Conservation (phyloP, 2,113 vertebrate species). For the Campylomormyrus numenius region DNA sequence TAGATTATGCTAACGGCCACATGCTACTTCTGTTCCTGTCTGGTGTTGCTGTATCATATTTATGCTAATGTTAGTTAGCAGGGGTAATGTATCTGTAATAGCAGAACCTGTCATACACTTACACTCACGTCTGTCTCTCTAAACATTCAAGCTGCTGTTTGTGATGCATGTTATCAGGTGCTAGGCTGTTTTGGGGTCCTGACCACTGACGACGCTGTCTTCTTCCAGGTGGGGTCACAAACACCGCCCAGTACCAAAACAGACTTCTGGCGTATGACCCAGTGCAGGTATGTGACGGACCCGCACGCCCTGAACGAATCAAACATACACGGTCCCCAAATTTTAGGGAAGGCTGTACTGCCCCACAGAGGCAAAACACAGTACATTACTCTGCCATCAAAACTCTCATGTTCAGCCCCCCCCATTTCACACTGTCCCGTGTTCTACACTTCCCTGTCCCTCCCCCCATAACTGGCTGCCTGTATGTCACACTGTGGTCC, state of each 20-base stretch:
- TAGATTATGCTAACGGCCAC: not conserved
- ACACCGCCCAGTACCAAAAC: conserved; percentile 96
- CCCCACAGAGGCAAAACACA: not conserved
- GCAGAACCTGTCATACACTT: not conserved
- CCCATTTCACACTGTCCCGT: not conserved
- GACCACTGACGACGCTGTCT: not conserved
- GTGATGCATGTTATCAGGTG: not conserved
- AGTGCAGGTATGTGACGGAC: conserved; percentile 67
- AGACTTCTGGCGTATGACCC: conserved; percentile 95
- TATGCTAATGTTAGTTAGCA: not conserved
- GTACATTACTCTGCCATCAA: not conserved
- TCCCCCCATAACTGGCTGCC: not conserved
- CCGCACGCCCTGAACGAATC: not conserved
- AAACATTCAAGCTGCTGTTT: not conserved
- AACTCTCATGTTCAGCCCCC: not conserved
- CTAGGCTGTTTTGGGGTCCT: not conserved
- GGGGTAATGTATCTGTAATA: not conserved
- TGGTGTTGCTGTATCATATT: not conserved
- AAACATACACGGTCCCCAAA: not conserved
- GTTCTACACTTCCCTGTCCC: not conserved
- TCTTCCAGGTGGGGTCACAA: conserved; percentile 92
- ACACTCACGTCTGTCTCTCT: not conserved
- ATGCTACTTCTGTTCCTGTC: not conserved
- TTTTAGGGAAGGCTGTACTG: not conserved
- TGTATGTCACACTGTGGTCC: not conserved